Evolutionary conservation across 2,797 vertebrate species (phyloP).

Genomic region (Sebastes steindachneri): DNA sequence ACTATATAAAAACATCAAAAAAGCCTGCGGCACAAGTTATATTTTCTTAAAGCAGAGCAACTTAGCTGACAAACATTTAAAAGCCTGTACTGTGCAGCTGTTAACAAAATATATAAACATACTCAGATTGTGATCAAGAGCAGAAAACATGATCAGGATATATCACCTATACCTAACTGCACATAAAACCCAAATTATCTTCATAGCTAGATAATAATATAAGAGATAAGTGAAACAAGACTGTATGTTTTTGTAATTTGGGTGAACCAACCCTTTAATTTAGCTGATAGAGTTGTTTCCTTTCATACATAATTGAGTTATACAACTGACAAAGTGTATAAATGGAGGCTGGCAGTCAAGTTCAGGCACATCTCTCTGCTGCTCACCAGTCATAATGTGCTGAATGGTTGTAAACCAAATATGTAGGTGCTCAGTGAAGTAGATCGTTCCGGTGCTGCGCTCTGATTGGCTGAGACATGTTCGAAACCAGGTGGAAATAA

Average conservation of each 20-base stretch:
- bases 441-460: neutral
- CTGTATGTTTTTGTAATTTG: neutral
- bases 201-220: neutral
- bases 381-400: neutral
- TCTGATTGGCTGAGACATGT: constrained; percentile 4
- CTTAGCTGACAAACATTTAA: neutral
- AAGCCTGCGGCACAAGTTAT: neutral
- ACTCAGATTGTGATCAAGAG: neutral
- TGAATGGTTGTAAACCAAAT: neutral
- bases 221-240: neutral
- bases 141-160: neutral
- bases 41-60: neutral
- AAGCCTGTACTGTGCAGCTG: neutral
- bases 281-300: neutral
- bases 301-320: neutral
- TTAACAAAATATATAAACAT: neutral
- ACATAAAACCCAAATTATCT: neutral
- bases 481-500: neutral
- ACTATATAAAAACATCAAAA: neutral
- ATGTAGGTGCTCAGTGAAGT: neutral
- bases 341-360: constrained; percentile 15
- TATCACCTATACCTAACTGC: neutral
- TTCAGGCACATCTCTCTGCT: constrained; percentile 39
- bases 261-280: neutral
- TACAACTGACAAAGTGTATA: neutral